These are phyloP conservation scores for Cephus cinctus DNA, from an alignment of 1,140 invertebrate species.

Conservation along the genomic window DNA sequence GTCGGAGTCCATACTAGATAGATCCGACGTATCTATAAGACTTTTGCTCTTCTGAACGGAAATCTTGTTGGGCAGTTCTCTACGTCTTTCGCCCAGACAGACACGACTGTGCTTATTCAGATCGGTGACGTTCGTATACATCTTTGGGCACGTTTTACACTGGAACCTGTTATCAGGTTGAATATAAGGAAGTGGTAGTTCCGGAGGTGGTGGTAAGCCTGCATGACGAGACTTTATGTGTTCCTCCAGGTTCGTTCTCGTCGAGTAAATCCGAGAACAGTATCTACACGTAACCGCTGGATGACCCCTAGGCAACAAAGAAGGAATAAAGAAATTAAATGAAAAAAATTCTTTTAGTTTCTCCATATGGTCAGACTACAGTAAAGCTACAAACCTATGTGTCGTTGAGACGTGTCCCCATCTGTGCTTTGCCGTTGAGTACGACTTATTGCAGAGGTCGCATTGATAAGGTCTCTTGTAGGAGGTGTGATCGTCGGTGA, in stretches of 20 bases:
- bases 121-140: constrained; percentile 46
- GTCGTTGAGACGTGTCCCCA: constrained; percentile 58
- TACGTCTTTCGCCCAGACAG: constrained; percentile 35
- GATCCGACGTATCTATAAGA: constrained; percentile 39
- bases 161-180: constrained; percentile 44
- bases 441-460: constrained; percentile 58
- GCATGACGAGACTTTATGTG: constrained; percentile 55
- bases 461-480: constrained; percentile 56
- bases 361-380: neutral
- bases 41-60: constrained; percentile 25
- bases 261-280: constrained; percentile 55
- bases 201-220: constrained; percentile 38
- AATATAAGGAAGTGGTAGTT: constrained; percentile 31
- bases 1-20: constrained; percentile 43
- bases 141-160: constrained; percentile 48
- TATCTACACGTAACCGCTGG: constrained; percentile 54
- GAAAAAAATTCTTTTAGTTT: neutral
- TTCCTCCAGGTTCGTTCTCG: constrained; percentile 53
- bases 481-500: constrained; percentile 53
- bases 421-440: constrained; percentile 57
- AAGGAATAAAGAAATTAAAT: constrained; percentile 6
- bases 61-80: constrained; percentile 22
- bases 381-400: constrained; percentile 39
- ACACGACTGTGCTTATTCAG: constrained; percentile 46
- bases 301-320: constrained; percentile 44